Evolutionary conservation across 2,888 invertebrate species (phyloP), one percentile per base, ranked within the genome.

Genomic region (Cantharis rustica): DNA sequence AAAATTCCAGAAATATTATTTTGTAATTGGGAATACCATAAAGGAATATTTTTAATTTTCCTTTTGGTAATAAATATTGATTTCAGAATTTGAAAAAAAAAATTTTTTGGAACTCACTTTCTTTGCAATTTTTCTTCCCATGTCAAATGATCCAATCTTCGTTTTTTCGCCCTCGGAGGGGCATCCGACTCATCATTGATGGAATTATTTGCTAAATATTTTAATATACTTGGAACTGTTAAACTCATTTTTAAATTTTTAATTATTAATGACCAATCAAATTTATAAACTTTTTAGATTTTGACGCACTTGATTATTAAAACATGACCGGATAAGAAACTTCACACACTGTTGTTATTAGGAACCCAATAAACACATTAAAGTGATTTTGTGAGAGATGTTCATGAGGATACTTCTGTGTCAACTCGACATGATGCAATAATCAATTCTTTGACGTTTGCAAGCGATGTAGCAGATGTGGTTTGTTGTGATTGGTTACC

Each of bases 61-160:
- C 20, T 20, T 20, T 20, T 23, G 0, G 23, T 23, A 23, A 23
- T 23, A 23, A 23, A 9, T 23, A 23, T 11, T 2, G 10, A 3
- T 27, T 26, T 26, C 9, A 10, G 10, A 11, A 27, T 11, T 31
- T 31, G 3, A 31, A 13, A 13, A 31, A 13, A 62, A 7, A 64
- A 17, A 27, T 27, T 27, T 1, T 16, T 63, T 11, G 4, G 62
- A 63, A 91, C 95, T 91, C 89, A 96, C 96, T 96, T 96, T 86
- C 96, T 90, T 88, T 95, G 94, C 84, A 96, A 90, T 86, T 96
- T 96, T 87, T 96, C 95, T 85, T 96, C 96, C 93, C 95, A 94
- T 76, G 95, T 90, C 64, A 96, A 88, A 86, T 96, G 96, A 86
- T 96, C 96, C 83, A 96, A 89, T 72, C 95, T 90, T 75, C 96